A percentile compares a stretch with the other conserved stretches of the same genome.
Evolutionary conservation across 1,140 invertebrate genomes (phyloP).

Genomic region (Aphis gossypii): DNA sequence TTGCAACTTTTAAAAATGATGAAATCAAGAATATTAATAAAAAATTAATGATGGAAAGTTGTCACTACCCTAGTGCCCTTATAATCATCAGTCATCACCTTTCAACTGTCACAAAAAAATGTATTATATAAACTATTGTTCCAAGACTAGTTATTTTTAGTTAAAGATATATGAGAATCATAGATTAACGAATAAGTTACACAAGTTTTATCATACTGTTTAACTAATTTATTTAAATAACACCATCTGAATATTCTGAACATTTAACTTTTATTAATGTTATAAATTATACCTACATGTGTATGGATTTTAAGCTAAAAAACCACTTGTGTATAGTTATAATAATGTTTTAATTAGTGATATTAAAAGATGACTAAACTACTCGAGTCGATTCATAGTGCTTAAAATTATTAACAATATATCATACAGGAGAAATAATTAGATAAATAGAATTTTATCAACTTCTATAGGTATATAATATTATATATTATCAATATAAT

Average conservation of each 20-base stretch:
- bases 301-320: not conserved
- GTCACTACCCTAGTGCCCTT: not conserved
- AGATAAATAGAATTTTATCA: too few relatives aligned
- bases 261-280: not conserved
- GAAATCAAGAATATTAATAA: not conserved
- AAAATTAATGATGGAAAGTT: not conserved
- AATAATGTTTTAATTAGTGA: not conserved
- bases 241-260: not conserved
- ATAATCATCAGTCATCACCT: not conserved
- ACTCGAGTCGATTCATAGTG: not conserved
- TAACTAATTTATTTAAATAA: not conserved
- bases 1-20: not conserved
- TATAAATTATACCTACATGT: not conserved
- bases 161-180: not conserved
- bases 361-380: not conserved
- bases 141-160: not conserved
- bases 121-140: not conserved
- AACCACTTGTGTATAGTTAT: not conserved
- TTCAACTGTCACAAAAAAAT: not conserved
- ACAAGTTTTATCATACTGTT: not conserved
- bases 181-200: not conserved
- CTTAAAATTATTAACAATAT: not conserved
- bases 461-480: too few relatives aligned
- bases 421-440: too few relatives aligned
- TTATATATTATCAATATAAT: not conserved